phyloP scores from a whole-genome alignment of 2,113 vertebrate genomes.

The Taxidea taxus region DNA sequence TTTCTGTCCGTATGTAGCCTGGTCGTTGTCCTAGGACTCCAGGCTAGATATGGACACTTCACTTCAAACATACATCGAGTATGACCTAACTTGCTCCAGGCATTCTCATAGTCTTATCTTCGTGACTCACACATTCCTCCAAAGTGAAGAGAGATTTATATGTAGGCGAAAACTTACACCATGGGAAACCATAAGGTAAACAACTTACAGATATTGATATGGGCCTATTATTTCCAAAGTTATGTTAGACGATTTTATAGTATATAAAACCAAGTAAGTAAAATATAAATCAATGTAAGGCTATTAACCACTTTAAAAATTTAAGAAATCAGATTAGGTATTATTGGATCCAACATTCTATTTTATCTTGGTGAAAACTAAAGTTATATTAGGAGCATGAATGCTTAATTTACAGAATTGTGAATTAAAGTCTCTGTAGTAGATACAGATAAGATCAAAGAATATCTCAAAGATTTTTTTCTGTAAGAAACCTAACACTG shows the following conservation, averaged over 20 bases:
- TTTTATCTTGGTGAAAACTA: conserved; percentile 17
- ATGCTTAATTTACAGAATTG: background rate
- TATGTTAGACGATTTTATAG: background rate
- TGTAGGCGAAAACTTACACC: background rate
- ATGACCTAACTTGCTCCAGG: background rate
- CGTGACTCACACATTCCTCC: background rate
- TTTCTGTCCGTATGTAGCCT: background rate
- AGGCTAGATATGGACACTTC: background rate
- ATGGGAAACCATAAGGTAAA: background rate
- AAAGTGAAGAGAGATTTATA: background rate
- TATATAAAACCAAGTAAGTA: background rate
- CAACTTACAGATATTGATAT: background rate
- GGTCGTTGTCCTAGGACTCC: background rate
- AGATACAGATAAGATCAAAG: background rate
- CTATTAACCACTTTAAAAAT: background rate
- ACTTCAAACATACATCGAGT: background rate
- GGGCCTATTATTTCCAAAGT: background rate
- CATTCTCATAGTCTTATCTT: background rate
- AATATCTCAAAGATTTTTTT: background rate
- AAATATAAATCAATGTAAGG: background rate
- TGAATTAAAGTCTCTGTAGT: background rate
- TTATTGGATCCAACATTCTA: background rate
- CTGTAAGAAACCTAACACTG: background rate
- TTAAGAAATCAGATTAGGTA: background rate
- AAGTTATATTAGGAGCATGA: background rate